Conservation (phyloP, 2,797 vertebrate genomes). For the Moxostoma hubbsi region DNA sequence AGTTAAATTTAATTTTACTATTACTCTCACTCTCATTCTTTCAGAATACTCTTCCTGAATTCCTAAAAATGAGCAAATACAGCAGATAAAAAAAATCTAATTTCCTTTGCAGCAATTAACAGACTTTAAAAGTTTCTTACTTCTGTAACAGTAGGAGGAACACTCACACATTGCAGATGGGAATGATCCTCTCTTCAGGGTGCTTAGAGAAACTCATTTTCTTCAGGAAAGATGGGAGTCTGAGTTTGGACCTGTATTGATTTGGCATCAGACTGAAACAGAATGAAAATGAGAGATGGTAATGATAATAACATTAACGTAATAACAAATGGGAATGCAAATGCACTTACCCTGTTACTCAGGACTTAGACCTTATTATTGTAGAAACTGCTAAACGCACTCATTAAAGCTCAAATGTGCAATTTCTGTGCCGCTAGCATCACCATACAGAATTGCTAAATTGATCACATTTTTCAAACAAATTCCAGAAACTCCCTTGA, state of each 20-base stretch:
- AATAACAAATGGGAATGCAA: not conserved
- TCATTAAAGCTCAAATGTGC: no score
- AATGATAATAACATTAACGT: no score
- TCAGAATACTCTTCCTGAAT: no score
- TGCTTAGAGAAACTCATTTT: slow-evolving; percentile 68
- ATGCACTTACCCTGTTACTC: not conserved
- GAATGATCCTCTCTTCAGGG: slow-evolving; percentile 69
- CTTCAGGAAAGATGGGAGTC: slow-evolving; percentile 71
- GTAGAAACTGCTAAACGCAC: not conserved
- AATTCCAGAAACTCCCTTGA: no score
- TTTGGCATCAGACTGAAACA: slow-evolving; percentile 61
- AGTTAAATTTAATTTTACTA: no score
- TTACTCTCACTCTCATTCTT: no score
- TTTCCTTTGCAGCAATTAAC: not conserved
- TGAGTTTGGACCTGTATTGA: slow-evolving; percentile 63
- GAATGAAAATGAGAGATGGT: slow-evolving; percentile 40
- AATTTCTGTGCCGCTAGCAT: no score
- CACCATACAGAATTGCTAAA: no score
- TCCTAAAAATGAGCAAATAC: slow-evolving; percentile 4
- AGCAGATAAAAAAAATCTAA: not conserved
- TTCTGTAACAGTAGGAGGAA: not conserved
- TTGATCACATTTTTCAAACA: no score
- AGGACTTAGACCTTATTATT: not conserved
- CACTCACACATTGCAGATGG: slow-evolving; percentile 75
- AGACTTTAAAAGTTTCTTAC: not conserved